phyloP scores from a whole-genome alignment of 2,113 vertebrate species.

The rat (Rattus norvegicus) region DNA sequence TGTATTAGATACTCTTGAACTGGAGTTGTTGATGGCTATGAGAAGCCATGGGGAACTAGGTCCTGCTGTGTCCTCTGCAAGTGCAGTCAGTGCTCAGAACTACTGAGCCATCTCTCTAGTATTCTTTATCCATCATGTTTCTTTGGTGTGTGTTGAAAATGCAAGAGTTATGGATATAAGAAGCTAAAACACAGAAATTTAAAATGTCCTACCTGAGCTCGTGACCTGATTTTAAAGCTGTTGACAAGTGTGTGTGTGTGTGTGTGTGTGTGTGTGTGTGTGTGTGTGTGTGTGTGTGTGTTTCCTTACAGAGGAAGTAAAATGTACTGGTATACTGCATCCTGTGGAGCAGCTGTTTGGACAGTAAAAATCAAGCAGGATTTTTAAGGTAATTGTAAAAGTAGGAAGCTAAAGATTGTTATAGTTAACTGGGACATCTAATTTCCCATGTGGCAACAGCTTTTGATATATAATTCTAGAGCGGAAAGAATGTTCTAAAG shows the following conservation, averaged over 20 bases:
- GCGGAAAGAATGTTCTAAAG: conserved; percentile 44
- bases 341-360: background rate
- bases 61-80: background rate
- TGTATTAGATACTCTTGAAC: background rate
- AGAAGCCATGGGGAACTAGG: background rate
- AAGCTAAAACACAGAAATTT: conserved; percentile 65
- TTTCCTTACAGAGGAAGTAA: conserved; percentile 4
- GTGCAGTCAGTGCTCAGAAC: background rate
- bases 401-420: conserved; percentile 41
- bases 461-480: background rate
- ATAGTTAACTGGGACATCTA: conserved; percentile 21
- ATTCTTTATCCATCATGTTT: conserved; percentile 13
- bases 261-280: conserved; percentile 11
- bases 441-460: background rate
- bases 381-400: conserved; percentile 51
- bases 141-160: conserved; percentile 50
- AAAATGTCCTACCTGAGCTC: conserved; percentile 35
- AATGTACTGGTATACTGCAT: background rate
- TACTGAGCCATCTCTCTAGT: background rate
- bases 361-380: conserved; percentile 44
- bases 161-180: background rate
- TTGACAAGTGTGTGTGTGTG: background rate
- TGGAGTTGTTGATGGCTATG: background rate
- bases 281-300: background rate
- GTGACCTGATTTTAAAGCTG: conserved; percentile 58